Evolutionary conservation across 2,888 invertebrate species (phyloP).

Genomic region (Carpatolechia fugitivella): DNA sequence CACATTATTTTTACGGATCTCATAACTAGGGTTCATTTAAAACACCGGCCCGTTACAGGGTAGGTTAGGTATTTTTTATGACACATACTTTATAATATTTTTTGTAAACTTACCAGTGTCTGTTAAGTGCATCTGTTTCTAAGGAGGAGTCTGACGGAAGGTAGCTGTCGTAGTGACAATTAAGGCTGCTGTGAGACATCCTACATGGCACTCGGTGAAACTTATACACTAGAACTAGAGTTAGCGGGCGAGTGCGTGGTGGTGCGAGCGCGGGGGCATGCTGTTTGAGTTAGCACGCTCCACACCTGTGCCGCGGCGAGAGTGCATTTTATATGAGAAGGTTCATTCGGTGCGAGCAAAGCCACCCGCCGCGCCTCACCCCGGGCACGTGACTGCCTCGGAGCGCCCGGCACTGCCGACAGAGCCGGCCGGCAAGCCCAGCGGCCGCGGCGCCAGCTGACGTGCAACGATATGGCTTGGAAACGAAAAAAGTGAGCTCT

Average conservation of each 20-base stretch:
- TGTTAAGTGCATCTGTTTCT: slow-evolving; percentile 74
- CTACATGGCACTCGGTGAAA: slow-evolving; percentile 73
- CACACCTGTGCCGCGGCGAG: slow-evolving; percentile 72
- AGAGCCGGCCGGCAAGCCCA: slow-evolving; percentile 61
- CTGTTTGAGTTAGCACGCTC: slow-evolving; percentile 66
- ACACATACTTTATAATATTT: too few relatives aligned
- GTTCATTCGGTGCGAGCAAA: slow-evolving; percentile 61
- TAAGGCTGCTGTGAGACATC: slow-evolving; percentile 77
- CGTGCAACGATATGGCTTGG: slow-evolving; percentile 56
- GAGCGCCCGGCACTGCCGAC: slow-evolving; percentile 57
- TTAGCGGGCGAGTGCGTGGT: slow-evolving; percentile 49
- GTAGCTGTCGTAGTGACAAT: slow-evolving; percentile 74
- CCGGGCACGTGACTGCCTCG: slow-evolving; percentile 77
- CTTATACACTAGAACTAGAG: slow-evolving; percentile 55
- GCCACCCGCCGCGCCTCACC: slow-evolving; percentile 76
- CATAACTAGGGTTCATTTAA: too few relatives aligned
- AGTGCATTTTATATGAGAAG: slow-evolving; percentile 77
- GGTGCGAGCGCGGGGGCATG: slow-evolving; percentile 62
- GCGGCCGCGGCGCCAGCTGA: slow-evolving; percentile 76
- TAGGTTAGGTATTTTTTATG: too few relatives aligned
- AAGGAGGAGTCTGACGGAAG: slow-evolving; percentile 73
- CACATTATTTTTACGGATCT: too few relatives aligned
- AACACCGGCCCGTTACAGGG: too few relatives aligned
- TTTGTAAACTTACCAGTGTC: slow-evolving; percentile 63
- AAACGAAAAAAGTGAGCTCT: slow-evolving; percentile 51